Percentiles rank a stretch among this genome's conserved stretches.
These are phyloP conservation scores for Benitochromis conjunctus DNA, from an alignment of 2,113 vertebrate genomes.

Conservation along the genomic window DNA sequence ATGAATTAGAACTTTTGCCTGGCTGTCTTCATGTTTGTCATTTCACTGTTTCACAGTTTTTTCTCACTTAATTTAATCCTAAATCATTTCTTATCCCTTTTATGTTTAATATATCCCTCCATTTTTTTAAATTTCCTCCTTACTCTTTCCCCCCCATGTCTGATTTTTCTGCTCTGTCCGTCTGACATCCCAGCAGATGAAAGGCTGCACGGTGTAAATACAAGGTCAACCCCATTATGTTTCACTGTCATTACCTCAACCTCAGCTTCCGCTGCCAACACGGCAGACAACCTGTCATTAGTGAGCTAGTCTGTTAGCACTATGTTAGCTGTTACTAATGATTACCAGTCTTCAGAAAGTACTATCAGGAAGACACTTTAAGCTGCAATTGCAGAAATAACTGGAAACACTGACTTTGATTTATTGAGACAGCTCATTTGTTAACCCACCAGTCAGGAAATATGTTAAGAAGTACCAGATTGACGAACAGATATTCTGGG, in stretches of 20 bases:
- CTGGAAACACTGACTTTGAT: not conserved
- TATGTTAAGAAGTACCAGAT: not conserved
- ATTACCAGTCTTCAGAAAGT: slow-evolving; percentile 5
- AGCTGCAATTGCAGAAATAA: not conserved
- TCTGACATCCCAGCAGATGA: slow-evolving; percentile 47
- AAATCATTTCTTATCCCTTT: not conserved
- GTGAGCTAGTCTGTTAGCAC: slow-evolving; percentile 36
- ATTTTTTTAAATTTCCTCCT: not conserved
- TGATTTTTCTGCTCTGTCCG: slow-evolving; percentile 35
- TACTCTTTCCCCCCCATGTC: not conserved
- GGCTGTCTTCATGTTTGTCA: not conserved
- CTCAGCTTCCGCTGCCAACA: slow-evolving; percentile 61
- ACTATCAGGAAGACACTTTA: not conserved
- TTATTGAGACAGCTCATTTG: not conserved
- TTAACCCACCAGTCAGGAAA: not conserved
- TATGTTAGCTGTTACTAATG: slow-evolving; percentile 38
- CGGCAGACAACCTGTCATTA: slow-evolving; percentile 59
- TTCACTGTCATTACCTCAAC: slow-evolving; percentile 68
- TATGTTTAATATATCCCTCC: not conserved
- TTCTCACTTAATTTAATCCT: not conserved
- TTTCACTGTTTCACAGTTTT: not conserved
- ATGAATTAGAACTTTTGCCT: not conserved
- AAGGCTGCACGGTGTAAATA: slow-evolving; percentile 65
- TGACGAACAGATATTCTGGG: not conserved
- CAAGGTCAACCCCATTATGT: slow-evolving; percentile 60